These are phyloP conservation scores for Halocynthia roretzi DNA, from an alignment of 23 tunicate species.

Conservation along the genomic window DNA sequence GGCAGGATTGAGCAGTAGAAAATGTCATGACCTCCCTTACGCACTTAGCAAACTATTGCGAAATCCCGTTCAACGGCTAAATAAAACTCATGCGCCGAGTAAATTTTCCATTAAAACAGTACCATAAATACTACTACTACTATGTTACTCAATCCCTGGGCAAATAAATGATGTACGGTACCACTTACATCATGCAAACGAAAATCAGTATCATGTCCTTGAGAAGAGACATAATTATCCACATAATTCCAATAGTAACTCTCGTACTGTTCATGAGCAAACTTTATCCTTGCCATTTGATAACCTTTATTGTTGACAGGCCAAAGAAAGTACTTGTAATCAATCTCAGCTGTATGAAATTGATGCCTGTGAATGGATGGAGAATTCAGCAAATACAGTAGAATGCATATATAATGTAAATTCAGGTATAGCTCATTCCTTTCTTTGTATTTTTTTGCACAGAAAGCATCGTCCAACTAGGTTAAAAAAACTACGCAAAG, in stretches of 20 bases:
- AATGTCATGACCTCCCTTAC: too few relatives aligned
- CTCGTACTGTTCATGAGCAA: constrained; percentile 62
- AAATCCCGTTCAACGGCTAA: neutral
- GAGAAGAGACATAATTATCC: constrained; percentile 47
- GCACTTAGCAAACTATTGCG: too few relatives aligned
- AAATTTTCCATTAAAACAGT: neutral
- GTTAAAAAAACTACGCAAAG: too few relatives aligned
- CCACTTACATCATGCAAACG: constrained; percentile 7
- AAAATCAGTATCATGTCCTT: constrained; percentile 17
- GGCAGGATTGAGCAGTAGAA: too few relatives aligned
- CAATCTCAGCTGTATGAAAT: constrained; percentile 26
- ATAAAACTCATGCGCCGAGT: neutral
- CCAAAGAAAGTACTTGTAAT: constrained; percentile 82
- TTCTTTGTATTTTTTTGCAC: too few relatives aligned
- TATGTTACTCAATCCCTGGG: constrained; percentile 10
- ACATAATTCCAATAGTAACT: constrained; percentile 69
- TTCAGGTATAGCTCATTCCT: too few relatives aligned
- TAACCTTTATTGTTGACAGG: constrained; percentile 44
- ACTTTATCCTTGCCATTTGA: constrained; percentile 27
- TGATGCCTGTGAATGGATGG: constrained; percentile 40
- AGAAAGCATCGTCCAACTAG: too few relatives aligned
- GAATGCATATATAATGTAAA: too few relatives aligned
- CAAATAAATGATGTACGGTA: neutral
- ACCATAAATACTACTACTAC: neutral
- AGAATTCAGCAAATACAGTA: too few relatives aligned